Evolutionary conservation across 2,888 invertebrate genomes (phyloP).

Genomic region (Orthonychiurus folsomi): DNA sequence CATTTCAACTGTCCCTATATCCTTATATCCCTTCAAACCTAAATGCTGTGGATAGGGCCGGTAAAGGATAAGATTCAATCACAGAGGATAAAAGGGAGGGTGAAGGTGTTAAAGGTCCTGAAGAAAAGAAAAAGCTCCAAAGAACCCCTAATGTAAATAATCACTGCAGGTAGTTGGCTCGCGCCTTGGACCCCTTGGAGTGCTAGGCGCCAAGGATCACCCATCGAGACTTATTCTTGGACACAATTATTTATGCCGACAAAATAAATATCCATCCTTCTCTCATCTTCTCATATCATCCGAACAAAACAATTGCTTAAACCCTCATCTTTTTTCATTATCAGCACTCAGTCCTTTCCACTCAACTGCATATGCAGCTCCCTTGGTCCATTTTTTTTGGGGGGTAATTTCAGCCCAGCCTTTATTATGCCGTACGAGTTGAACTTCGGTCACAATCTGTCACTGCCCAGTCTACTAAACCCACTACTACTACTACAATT

Average conservation of each 20-base stretch:
- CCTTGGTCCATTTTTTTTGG: background rate
- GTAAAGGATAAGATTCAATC: constrained; percentile 2
- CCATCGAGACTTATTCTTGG: constrained; percentile 33
- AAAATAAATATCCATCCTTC: too few species aligned
- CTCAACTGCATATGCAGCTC: background rate
- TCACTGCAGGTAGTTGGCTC: constrained; percentile 34
- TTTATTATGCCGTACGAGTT: constrained; percentile 14
- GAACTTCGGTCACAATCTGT: constrained; percentile 18
- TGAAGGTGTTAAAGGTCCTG: constrained; percentile 26
- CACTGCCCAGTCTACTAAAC: constrained; percentile 17
- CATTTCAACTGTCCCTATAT: background rate
- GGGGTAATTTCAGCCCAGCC: background rate
- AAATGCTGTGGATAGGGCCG: background rate
- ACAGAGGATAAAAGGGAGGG: constrained; percentile 3
- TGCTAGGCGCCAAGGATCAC: constrained; percentile 30
- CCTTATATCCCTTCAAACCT: background rate
- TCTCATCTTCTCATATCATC: constrained; percentile 26
- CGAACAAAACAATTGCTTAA: constrained; percentile 3
- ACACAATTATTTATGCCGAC: constrained; percentile 32
- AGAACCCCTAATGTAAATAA: constrained; percentile 29
- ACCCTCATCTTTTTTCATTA: constrained; percentile 15
- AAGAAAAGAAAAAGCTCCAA: constrained; percentile 14
- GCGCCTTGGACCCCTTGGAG: constrained; percentile 30
- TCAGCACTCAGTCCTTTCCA: constrained; percentile 7
- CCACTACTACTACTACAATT: too few species aligned